A percentile compares a stretch with the other conserved stretches of the same genome.
Conservation (phyloP, 2,888 invertebrate species). For the Pycnomerus fuliginosus region DNA sequence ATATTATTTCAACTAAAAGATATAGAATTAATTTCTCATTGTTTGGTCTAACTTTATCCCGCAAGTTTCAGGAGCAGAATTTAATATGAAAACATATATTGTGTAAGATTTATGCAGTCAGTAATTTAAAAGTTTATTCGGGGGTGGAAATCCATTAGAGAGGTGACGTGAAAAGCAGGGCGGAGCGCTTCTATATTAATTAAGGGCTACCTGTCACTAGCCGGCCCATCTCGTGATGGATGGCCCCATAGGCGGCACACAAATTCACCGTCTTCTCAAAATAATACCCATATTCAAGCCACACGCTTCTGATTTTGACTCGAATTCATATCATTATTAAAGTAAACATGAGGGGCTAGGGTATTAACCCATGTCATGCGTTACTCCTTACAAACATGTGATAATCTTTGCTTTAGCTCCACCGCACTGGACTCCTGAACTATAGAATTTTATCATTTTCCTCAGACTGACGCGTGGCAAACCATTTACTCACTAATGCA, state of each 20-base stretch:
- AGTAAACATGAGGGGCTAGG: no score
- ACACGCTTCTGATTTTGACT: no score
- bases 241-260: slow-evolving; percentile 46
- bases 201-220: slow-evolving; percentile 52
- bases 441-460: background rate
- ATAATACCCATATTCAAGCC: slow-evolving; percentile 7
- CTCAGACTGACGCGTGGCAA: slow-evolving; percentile 29
- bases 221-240: slow-evolving; percentile 50
- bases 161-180: slow-evolving; percentile 51
- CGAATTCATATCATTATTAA: no score
- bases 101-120: slow-evolving; percentile 46
- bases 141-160: slow-evolving; percentile 51
- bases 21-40: no score
- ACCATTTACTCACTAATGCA: slow-evolving; percentile 39
- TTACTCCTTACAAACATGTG: no score
- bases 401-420: no score
- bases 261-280: slow-evolving; percentile 22
- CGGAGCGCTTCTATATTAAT: slow-evolving; percentile 53
- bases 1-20: slow-evolving; percentile 13
- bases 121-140: slow-evolving; percentile 50
- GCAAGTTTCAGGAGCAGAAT: slow-evolving; percentile 9
- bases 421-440: background rate
- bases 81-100: slow-evolving; percentile 30
- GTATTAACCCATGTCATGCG: no score
- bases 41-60: no score